Conservation (phyloP, 2,797 vertebrate species). For the Catharus ustulatus region DNA sequence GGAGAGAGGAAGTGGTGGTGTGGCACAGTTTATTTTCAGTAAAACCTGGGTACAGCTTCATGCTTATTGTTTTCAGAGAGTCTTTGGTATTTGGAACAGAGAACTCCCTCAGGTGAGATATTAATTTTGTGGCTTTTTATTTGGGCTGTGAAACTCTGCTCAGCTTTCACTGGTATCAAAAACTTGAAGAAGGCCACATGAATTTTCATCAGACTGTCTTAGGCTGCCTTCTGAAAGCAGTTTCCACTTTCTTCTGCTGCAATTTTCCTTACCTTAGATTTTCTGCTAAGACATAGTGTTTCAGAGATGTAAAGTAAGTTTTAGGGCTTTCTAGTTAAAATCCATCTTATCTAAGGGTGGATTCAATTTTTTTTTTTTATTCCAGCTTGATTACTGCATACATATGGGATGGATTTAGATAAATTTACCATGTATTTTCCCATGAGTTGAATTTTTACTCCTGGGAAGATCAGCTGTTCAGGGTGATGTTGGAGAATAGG, state of each 20-base stretch:
- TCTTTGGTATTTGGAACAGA: conserved; percentile 2
- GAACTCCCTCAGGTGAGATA: neutral
- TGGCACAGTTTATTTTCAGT: neutral
- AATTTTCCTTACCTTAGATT: neutral
- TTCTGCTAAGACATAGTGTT: neutral
- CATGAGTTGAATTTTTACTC: neutral
- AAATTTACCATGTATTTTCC: neutral
- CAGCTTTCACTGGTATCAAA: neutral
- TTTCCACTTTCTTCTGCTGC: neutral
- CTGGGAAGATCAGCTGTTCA: neutral
- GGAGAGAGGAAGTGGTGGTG: neutral
- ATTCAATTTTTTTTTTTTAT: neutral
- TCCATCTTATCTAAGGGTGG: neutral
- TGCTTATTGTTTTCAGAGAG: neutral
- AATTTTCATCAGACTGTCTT: neutral
- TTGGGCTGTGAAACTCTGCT: neutral
- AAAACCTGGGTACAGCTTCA: neutral
- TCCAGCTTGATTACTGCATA: neutral
- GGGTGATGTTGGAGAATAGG: neutral
- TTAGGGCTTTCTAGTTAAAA: neutral
- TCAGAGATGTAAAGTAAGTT: neutral
- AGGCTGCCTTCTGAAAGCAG: neutral
- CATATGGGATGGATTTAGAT: neutral
- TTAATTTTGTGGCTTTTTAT: neutral
- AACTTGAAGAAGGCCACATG: neutral